These are phyloP conservation scores for Pheosia tremula DNA, from an alignment of 2,888 invertebrate genomes.

Conservation along the genomic window DNA sequence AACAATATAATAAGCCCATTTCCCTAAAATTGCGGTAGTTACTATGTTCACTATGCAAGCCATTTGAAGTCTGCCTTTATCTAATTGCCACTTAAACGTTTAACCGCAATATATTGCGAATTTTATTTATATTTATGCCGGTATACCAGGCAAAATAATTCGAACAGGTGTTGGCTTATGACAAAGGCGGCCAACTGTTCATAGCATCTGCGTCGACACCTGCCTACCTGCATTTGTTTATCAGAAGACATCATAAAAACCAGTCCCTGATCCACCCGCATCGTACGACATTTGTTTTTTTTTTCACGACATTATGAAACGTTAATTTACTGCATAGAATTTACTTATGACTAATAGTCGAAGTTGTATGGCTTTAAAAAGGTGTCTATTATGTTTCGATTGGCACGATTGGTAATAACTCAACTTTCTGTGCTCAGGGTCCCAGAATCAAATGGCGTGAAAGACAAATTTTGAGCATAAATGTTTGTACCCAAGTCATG, in stretches of 20 bases:
- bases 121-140: not conserved
- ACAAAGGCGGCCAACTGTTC: constrained; percentile 3
- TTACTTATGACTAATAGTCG: too few relatives aligned
- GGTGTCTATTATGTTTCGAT: not conserved
- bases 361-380: constrained; percentile 14
- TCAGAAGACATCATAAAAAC: constrained; percentile 12
- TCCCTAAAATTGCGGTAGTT: too few relatives aligned
- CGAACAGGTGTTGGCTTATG: not conserved
- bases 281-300: constrained; percentile 21
- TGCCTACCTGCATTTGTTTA: constrained; percentile 52
- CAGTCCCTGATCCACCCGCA: constrained; percentile 28
- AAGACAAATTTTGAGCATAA: too few relatives aligned
- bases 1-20: too few relatives aligned
- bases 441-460: too few relatives aligned
- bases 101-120: too few relatives aligned
- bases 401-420: not conserved
- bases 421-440: too few relatives aligned
- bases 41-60: too few relatives aligned
- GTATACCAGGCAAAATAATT: not conserved
- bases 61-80: too few relatives aligned
- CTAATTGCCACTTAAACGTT: too few relatives aligned
- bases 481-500: too few relatives aligned
- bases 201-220: constrained; percentile 40
- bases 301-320: constrained; percentile 16
- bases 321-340: constrained; percentile 6